Evolutionary conservation across 2,113 vertebrate species (phyloP).

Genomic region (Lophura nycthemera): DNA sequence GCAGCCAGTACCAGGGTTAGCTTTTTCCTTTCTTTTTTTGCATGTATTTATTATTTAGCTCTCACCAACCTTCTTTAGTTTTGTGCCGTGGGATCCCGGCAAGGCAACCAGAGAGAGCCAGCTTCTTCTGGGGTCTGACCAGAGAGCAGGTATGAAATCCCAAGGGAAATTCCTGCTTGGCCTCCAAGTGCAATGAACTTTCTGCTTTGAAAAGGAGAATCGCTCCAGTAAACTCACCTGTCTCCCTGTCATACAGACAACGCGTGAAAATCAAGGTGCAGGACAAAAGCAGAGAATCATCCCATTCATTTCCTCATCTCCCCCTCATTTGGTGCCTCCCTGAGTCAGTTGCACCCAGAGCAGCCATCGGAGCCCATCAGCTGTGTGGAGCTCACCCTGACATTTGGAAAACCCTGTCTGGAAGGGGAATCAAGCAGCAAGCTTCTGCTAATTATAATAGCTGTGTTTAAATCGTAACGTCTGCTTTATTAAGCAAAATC

Average conservation of each 20-base stretch:
- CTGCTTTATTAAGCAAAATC: conserved; percentile 52
- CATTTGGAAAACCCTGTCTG: conserved; percentile 63
- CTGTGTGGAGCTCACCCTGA: conserved; percentile 17
- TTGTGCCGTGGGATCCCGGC: background rate
- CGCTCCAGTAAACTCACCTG: background rate
- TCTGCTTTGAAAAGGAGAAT: background rate
- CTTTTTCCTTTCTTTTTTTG: accelerated
- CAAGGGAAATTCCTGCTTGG: background rate
- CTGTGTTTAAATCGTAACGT: conserved; percentile 44
- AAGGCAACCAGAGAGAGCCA: background rate
- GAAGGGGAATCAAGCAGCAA: conserved; percentile 21
- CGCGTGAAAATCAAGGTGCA: background rate
- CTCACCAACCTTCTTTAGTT: background rate
- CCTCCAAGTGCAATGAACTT: background rate
- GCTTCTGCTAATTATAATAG: conserved; percentile 52
- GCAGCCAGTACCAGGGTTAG: background rate
- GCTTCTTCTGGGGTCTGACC: background rate
- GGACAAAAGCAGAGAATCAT: background rate
- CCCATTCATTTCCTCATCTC: background rate
- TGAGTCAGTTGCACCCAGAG: background rate
- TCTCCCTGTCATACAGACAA: background rate
- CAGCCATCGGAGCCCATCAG: background rate
- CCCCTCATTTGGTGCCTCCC: background rate
- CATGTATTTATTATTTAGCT: background rate
- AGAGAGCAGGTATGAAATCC: background rate